Evolutionary conservation across 2,888 invertebrate species (phyloP), one percentile per base, ranked within the genome.

Genomic region (Abrostola tripartita): DNA sequence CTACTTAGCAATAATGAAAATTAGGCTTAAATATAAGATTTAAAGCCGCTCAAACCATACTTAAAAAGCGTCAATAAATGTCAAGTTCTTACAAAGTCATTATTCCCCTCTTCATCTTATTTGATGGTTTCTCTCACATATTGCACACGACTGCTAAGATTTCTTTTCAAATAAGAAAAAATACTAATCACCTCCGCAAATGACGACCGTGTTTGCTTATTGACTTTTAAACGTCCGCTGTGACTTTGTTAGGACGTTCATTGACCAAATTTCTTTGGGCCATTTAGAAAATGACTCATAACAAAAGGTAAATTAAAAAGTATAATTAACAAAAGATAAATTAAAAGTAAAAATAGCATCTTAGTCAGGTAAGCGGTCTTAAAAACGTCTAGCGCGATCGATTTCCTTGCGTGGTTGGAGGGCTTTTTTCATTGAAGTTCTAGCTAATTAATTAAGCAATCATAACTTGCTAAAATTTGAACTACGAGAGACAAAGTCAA

Each of bases 221-320:
- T 67, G 71, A 74, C 79, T 68, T 74, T 52, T 61, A 76, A 72
- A 75, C 58, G 78, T 44, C 70, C 76, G 68, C 58, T 6, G 35
- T 71, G 79, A 74, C 78, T 59, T 79, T 79, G 79, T 41, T 10
- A 37, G 65, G 66, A 54, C 65, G 76, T 68, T 58, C 63, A 35
- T 37, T 59, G 60, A 59, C 62, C 53, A 70, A 58, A 63, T 58
- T 49, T 63, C 40, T 61, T 58, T 50, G 63, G 12, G 24, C 36
- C 14, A 50, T 58, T 63, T 49, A 42, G n/a, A 60, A 62, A 73
- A 12, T 65, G 52, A 36, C 50, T 42, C 57, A 40, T 64, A 52
- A 67, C 67, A 62, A 36, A 50, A 50, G 11, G 10, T 6, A 36
- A 50, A 68, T 64, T 58, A 64, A 51, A 73, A 24, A 24, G 24